Conservation (phyloP, 2,113 vertebrate species). For the Syrmaticus mikado region DNA sequence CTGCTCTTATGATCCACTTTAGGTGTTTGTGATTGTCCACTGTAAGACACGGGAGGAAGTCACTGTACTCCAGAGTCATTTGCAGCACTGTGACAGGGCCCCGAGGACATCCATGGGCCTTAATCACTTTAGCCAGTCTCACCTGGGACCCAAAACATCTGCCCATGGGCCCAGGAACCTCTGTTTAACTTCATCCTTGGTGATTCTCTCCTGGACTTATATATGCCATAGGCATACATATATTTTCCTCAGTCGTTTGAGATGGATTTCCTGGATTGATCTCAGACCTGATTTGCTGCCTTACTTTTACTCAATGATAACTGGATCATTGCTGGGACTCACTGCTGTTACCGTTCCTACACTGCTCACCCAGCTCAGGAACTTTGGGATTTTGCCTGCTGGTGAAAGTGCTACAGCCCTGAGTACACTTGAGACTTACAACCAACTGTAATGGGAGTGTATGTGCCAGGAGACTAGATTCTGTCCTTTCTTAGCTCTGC, state of each 20-base stretch:
- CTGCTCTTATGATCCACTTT: not conserved
- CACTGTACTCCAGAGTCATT: not conserved
- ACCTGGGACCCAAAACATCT: not conserved
- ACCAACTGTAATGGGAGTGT: not conserved
- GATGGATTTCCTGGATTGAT: not conserved
- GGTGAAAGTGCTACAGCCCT: not conserved
- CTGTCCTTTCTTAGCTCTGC: not conserved
- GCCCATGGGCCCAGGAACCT: not conserved
- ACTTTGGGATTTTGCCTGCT: not conserved
- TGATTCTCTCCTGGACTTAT: not conserved
- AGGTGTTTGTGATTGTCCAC: not conserved
- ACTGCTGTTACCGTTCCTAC: fast-evolving
- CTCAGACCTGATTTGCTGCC: not conserved
- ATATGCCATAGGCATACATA: not conserved
- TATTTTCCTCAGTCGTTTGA: not conserved
- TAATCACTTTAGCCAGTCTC: not conserved
- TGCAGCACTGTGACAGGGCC: not conserved
- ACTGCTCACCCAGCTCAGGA: not conserved
- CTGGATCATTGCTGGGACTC: not conserved
- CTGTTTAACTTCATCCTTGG: not conserved
- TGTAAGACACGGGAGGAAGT: not conserved
- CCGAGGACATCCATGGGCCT: not conserved
- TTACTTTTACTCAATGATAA: not conserved
- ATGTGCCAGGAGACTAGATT: not conserved
- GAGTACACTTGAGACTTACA: not conserved